Conservation (phyloP, 2,113 vertebrate species). For the Dicerorhinus sumatrensis region DNA sequence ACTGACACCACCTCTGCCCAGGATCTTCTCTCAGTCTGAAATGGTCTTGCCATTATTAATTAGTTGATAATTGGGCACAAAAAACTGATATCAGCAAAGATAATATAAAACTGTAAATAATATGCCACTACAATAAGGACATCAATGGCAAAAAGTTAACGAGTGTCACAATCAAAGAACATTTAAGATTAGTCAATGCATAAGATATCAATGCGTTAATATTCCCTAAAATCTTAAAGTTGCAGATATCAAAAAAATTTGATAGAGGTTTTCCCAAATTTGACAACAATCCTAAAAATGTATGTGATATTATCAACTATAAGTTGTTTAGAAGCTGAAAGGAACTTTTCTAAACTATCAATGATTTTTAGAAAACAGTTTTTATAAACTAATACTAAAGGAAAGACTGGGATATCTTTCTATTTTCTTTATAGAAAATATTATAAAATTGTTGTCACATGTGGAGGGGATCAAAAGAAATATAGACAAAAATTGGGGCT, state of each 20-base stretch:
- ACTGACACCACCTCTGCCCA: not conserved
- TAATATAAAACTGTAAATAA: not conserved
- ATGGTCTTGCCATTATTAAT: not conserved
- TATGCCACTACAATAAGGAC: not conserved
- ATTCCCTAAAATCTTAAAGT: constrained; percentile 34
- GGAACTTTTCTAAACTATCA: not conserved
- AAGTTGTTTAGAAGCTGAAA: constrained; percentile 23
- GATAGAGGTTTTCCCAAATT: not conserved
- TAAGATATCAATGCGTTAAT: not conserved
- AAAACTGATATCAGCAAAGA: not conserved
- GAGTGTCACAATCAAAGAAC: not conserved
- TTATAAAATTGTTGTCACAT: not conserved
- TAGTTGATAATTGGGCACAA: not conserved
- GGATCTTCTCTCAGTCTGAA: not conserved
- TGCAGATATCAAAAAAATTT: not conserved
- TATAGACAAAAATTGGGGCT: not conserved
- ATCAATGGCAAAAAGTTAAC: not conserved
- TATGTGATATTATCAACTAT: not conserved
- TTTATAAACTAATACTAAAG: not conserved
- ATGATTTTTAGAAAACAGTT: not conserved
- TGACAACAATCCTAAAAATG: not conserved
- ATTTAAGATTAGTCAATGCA: not conserved
- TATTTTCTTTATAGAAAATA: not conserved
- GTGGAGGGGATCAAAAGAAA: not conserved
- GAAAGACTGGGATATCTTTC: not conserved